Base-by-base conservation (phyloP, 2,113 vertebrate genomes). In the Eptesicus fuscus region DNA sequence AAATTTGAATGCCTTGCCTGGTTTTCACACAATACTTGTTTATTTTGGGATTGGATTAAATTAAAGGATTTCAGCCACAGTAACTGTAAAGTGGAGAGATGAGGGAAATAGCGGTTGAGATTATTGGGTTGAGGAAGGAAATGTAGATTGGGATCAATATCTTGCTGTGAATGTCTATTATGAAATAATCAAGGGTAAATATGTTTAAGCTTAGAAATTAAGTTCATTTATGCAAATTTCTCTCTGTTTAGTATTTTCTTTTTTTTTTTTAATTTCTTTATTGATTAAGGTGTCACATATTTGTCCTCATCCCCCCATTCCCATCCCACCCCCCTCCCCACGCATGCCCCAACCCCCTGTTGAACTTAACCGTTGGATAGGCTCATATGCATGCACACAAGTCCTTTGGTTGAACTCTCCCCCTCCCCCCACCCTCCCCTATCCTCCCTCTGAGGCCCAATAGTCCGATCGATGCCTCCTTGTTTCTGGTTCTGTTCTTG, bases 211-310 rank as follows among this genome's bases (percentile, higher is more conserved):
- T 87, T 40, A 86, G 47, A 6, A 61, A 73, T 95, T 91, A 88
- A 85, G 30, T 85, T 85, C 16, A 70, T 69, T 96, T 56, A 91
- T 95, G 30, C 32, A 93, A 56, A 74, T 51, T 93, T 82, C 12
- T 78, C n/a, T 83, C 56, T 83, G 12, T 42, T 61, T 30, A 53
- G 25, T 65, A 80, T 89, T 95, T 83, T n/a, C n/a, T n/a, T n/a
- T n/a, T n/a, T n/a, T n/a, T n/a, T n/a, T n/a, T n/a, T n/a, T n/a
- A n/a, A n/a, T n/a, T n/a, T n/a, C n/a, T n/a, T n/a, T n/a, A n/a
- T n/a, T n/a, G n/a, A n/a, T n/a, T n/a, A n/a, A n/a, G n/a, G n/a
- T n/a, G n/a, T n/a, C n/a, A n/a, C n/a, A n/a, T n/a, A n/a, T n/a
- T n/a, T n/a, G n/a, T n/a, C n/a, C n/a, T n/a, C n/a, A n/a, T n/a